phyloP scores from a whole-genome alignment of 2,888 invertebrate genomes.

The Meiosimyza decipiens region DNA sequence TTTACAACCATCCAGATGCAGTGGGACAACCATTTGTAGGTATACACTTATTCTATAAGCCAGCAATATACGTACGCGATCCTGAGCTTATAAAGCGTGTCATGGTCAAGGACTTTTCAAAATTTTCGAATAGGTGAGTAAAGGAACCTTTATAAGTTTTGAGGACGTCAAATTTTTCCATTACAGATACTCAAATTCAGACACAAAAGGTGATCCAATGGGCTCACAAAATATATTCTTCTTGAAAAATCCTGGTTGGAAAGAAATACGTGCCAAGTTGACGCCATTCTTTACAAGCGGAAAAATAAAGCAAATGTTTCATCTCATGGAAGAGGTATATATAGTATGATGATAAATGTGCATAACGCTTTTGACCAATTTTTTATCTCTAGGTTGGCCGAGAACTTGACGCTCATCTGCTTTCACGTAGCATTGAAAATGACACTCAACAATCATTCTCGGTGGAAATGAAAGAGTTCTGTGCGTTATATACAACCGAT shows the following conservation, averaged over 20 bases:
- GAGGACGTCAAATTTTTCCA: background rate
- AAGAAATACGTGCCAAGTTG: slow-evolving; percentile 65
- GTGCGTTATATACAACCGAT: slow-evolving; percentile 65
- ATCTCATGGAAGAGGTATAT: slow-evolving; percentile 58
- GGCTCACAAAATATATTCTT: slow-evolving; percentile 68
- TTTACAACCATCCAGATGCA: slow-evolving; percentile 61
- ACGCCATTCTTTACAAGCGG: slow-evolving; percentile 68
- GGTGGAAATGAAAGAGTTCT: slow-evolving; percentile 62
- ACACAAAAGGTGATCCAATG: slow-evolving; percentile 62
- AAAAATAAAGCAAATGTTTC: slow-evolving; percentile 63
- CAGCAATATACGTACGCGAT: slow-evolving; percentile 66
- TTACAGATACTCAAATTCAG: slow-evolving; percentile 58
- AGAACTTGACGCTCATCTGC: slow-evolving; percentile 56
- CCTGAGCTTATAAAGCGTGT: slow-evolving; percentile 67
- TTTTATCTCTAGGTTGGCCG: slow-evolving; percentile 51
- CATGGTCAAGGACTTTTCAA: slow-evolving; percentile 67
- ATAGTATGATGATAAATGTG: background rate
- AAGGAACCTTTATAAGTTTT: background rate
- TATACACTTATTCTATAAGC: slow-evolving; percentile 67
- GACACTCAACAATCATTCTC: slow-evolving; percentile 44
- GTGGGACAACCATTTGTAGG: slow-evolving; percentile 61
- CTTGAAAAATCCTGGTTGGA: slow-evolving; percentile 68
- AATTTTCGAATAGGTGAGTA: slow-evolving; percentile 63
- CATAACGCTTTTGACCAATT: background rate
- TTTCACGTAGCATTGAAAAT: slow-evolving; percentile 52